These are phyloP conservation scores for Corythoichthys intestinalis DNA, from an alignment of 2,113 vertebrate genomes.

Conservation along the genomic window DNA sequence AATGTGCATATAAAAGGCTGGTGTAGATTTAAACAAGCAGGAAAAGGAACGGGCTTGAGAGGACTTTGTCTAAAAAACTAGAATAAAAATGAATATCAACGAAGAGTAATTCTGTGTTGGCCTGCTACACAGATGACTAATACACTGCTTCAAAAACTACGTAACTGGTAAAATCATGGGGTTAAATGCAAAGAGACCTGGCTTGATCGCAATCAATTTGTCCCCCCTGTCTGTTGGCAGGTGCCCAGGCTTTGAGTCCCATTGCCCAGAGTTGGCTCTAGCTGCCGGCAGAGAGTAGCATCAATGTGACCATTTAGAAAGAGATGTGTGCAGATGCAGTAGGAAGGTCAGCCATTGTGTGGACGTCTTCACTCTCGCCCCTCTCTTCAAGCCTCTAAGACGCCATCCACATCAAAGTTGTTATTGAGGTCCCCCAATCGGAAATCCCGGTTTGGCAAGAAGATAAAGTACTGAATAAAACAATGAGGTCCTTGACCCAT, in stretches of 20 bases:
- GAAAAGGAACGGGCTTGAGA: no score
- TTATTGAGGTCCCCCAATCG: constrained; percentile 65
- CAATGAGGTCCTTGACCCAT: constrained; percentile 65
- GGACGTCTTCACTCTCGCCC: constrained; percentile 48
- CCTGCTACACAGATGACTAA: constrained; percentile 23
- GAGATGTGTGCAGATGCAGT: constrained; percentile 66
- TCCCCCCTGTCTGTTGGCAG: constrained; percentile 60
- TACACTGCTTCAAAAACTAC: constrained; percentile 26
- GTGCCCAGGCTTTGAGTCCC: constrained; percentile 55
- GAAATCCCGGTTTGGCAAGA: constrained; percentile 70
- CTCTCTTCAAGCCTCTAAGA: constrained; percentile 57
- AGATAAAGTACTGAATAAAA: constrained; percentile 49
- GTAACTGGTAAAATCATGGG: constrained; percentile 31
- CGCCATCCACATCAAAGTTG: constrained; percentile 70
- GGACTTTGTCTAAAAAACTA: not conserved
- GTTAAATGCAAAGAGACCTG: constrained; percentile 59
- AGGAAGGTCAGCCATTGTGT: constrained; percentile 64
- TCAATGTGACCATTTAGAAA: constrained; percentile 70
- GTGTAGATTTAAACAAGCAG: no score
- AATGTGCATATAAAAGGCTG: no score
- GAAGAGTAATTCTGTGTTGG: constrained; percentile 11
- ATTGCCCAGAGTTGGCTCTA: constrained; percentile 60
- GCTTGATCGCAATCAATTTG: constrained; percentile 68
- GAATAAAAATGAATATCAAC: not conserved
- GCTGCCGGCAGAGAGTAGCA: constrained; percentile 54